A percentile compares a stretch with the other conserved stretches of the same genome.
Conservation (phyloP, 2,113 vertebrate species). For the Corydoras maculifer region DNA sequence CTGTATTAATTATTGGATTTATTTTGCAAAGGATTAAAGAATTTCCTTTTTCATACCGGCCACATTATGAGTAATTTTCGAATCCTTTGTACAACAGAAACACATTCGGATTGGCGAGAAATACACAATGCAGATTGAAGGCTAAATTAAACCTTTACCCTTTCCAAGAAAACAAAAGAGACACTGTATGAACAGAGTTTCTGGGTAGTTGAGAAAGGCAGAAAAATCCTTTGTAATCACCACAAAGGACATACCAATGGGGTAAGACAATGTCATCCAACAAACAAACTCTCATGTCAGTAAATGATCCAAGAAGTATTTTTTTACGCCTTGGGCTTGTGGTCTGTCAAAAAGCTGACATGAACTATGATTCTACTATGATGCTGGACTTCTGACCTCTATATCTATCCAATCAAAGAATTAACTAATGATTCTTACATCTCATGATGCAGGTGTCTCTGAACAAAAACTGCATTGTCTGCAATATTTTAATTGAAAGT, state of each 20-base stretch:
- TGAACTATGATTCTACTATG: slow-evolving; percentile 53
- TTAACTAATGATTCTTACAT: no score
- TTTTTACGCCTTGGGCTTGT: slow-evolving; percentile 50
- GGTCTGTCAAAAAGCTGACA: slow-evolving; percentile 49
- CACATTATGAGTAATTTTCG: slow-evolving; percentile 49
- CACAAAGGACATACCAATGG: slow-evolving; percentile 63
- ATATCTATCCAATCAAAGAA: slow-evolving; percentile 17
- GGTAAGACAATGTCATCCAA: slow-evolving; percentile 64
- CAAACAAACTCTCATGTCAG: slow-evolving; percentile 67
- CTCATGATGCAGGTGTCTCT: no score
- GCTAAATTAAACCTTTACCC: slow-evolving; percentile 38
- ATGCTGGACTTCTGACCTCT: slow-evolving; percentile 39
- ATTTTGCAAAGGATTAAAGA: slow-evolving; percentile 55
- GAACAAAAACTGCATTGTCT: slow-evolving; percentile 11
- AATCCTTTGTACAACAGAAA: slow-evolving; percentile 45
- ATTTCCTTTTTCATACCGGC: slow-evolving; percentile 41
- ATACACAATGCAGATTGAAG: slow-evolving; percentile 54
- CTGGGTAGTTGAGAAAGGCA: slow-evolving; percentile 50
- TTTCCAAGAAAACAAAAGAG: slow-evolving; percentile 57
- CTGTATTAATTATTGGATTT: slow-evolving; percentile 37
- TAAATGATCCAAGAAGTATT: slow-evolving; percentile 62
- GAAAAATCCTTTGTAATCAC: slow-evolving; percentile 61
- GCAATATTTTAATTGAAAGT: slow-evolving; percentile 17
- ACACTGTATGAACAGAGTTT: slow-evolving; percentile 54
- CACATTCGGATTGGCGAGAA: slow-evolving; percentile 45